These are phyloP conservation scores for Lepidochitona cinerea DNA, from an alignment of 2,888 invertebrate genomes.

Conservation along the genomic window DNA sequence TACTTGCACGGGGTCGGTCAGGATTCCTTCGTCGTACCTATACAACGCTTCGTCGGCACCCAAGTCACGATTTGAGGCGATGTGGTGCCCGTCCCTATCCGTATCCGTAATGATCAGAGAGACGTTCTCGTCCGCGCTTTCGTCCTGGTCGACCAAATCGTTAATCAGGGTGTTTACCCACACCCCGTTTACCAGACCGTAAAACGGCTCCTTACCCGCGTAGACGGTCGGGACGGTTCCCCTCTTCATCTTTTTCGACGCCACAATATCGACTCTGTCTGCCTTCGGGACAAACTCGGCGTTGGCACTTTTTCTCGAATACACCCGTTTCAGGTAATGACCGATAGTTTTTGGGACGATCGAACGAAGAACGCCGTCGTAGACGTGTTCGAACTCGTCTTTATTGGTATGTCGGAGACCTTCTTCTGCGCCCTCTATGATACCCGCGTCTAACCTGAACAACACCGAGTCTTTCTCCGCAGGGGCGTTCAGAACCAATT, in stretches of 20 bases:
- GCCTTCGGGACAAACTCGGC: neutral
- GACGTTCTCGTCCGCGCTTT: neutral
- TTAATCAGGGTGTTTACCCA: neutral
- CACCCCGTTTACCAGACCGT: neutral
- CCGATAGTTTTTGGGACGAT: neutral
- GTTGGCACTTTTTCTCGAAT: neutral
- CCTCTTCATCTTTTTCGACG: neutral
- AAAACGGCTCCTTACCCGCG: neutral
- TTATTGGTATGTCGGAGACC: neutral
- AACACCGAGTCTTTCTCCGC: neutral
- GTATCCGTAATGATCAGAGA: too few relatives aligned
- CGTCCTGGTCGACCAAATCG: neutral
- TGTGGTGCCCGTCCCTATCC: too few relatives aligned
- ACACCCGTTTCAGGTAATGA: neutral
- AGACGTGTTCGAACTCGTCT: neutral
- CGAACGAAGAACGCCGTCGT: neutral
- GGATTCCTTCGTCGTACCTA: neutral
- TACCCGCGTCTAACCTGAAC: neutral
- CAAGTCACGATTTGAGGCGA: too few relatives aligned
- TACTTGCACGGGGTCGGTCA: neutral
- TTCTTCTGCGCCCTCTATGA: neutral
- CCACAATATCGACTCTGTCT: neutral
- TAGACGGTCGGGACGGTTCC: neutral
- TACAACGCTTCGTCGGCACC: neutral
- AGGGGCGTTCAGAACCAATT: neutral